Percentiles rank a stretch among this genome's conserved stretches.
phyloP scores from a whole-genome alignment of 2,113 vertebrate genomes.

The Aptenodytes patagonicus region DNA sequence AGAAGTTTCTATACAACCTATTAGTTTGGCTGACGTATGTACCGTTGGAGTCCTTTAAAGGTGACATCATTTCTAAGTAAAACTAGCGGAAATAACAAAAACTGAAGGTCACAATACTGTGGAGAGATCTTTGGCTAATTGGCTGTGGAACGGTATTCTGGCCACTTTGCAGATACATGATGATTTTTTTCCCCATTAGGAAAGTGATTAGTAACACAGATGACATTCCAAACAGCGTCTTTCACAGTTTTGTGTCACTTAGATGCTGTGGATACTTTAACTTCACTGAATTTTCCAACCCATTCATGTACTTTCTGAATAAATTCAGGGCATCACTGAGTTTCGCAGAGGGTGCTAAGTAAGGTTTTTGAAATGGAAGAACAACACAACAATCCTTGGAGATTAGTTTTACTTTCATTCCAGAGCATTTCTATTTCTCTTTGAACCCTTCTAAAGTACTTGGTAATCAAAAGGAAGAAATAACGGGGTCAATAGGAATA shows the following conservation, averaged over 20 bases:
- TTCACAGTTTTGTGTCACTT: background rate
- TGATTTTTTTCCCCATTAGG: background rate
- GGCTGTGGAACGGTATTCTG: background rate
- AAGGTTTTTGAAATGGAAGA: background rate
- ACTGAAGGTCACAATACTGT: background rate
- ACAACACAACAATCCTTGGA: background rate
- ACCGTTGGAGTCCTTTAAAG: background rate
- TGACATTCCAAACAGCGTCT: background rate
- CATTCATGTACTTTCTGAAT: background rate
- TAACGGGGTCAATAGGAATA: background rate
- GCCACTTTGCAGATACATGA: background rate
- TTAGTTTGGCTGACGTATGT: background rate
- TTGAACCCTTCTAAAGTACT: background rate
- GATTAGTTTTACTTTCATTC: background rate
- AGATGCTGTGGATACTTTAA: background rate
- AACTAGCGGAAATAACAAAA: background rate
- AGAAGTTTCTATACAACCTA: background rate
- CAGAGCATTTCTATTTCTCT: background rate
- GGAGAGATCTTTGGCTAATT: background rate
- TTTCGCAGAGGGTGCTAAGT: background rate
- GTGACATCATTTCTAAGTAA: background rate
- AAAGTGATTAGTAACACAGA: background rate
- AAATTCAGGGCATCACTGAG: background rate
- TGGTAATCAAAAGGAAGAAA: background rate
- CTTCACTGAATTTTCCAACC: background rate